Base-by-base conservation (phyloP, 2,888 invertebrate genomes). In the Trichacis sp. region DNA sequence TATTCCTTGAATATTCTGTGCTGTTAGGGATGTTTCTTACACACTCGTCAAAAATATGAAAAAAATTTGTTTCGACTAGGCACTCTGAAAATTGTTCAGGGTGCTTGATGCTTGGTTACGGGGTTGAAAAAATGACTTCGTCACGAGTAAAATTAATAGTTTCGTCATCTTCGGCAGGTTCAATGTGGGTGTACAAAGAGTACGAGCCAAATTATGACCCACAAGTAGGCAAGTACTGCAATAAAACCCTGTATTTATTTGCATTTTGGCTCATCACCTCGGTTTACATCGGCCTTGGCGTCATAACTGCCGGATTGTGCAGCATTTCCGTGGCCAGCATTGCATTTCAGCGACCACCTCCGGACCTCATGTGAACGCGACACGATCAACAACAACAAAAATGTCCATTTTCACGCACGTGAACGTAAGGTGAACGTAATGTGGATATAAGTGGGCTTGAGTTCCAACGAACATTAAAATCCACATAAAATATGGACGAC, bases 191-290 rank as follows among this genome's bases (percentile, higher is more conserved):
- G 1, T 91, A 91, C 78, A 88, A 89, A 73, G 88, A 88, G 65
- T 89, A 89, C 72, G 86, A 89, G 76, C 90, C 89, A 49, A 87
- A 88, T 73, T 88, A 87, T 73, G 86, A 87, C 71, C 85, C 85
- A 17, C 69, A 81, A 3, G 70, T 75, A 12, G 85, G 86, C 17
- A 81, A 85, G 71, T 91, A 89, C 80, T 91, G 91, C 81, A 88
- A 91, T 77, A 88, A 87, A 77, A 88, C 88, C n/a, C 81, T 91
- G 19, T 91, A 91, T 81, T 84, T 88, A 73, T 91, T 89, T 76
- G 88, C 91, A n/a, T 91, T 91, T 82, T 91, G 90, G 90, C 82
- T 90, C 30, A 88, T 90, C 38, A 90, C 90, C 0, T 86, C 88
- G 3, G 86, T 87, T n/a, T 91, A 90, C 76, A 89, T 90, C 70